Conservation (phyloP, 92 coral and sea anemone species). For the Metridium senile region DNA sequence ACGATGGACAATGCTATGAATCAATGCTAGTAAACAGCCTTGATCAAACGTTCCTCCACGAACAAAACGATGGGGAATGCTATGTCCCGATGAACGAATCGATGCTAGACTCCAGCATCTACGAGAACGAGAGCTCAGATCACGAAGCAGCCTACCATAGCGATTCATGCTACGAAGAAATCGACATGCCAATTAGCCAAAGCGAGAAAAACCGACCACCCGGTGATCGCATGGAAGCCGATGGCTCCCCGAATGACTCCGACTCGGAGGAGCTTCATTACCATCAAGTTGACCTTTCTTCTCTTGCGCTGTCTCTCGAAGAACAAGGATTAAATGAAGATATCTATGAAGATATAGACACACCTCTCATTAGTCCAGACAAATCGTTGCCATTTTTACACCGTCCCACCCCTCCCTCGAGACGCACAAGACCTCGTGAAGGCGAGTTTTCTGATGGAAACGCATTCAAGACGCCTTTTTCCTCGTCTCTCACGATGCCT, state of each 20-base stretch:
- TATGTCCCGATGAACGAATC: slow-evolving; percentile 19
- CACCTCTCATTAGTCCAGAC: not conserved
- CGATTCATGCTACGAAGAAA: slow-evolving; percentile 19
- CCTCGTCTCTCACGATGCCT: not conserved
- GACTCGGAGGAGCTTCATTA: slow-evolving; percentile 3
- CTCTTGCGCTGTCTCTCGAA: not conserved
- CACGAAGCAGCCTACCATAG: too few relatives aligned
- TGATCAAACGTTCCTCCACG: not conserved
- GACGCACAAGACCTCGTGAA: not conserved
- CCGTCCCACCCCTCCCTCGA: slow-evolving; percentile 7
- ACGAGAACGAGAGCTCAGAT: slow-evolving; percentile 16
- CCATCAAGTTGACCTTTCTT: not conserved
- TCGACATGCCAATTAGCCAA: not conserved
- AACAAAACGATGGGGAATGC: not conserved
- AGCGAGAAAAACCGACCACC: not conserved
- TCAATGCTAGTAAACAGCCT: not conserved
- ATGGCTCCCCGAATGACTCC: not conserved
- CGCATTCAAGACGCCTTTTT: not conserved
- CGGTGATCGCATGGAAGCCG: not conserved
- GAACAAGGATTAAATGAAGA: not conserved
- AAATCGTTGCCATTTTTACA: not conserved
- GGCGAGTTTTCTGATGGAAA: not conserved
- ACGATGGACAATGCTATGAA: not conserved
- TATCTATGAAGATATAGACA: slow-evolving; percentile 24
- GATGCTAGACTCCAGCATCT: not conserved